Evolutionary conservation across 2,888 invertebrate species (phyloP).

Genomic region (Catocala sponsa): DNA sequence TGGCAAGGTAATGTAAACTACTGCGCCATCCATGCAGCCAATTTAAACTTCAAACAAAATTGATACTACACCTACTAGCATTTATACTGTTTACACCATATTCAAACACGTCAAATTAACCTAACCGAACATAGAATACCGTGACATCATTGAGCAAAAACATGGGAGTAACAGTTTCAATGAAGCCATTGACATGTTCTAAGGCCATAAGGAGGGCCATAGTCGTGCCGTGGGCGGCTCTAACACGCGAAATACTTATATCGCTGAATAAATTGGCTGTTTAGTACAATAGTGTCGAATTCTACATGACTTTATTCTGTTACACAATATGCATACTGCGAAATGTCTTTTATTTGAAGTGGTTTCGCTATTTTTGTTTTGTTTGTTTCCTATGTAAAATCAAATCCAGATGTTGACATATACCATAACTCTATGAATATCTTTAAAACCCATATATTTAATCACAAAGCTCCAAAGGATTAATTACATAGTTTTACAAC

Average conservation of each 20-base stretch:
- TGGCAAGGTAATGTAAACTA: no score
- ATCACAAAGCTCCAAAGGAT: no score
- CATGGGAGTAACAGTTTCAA: slow-evolving; percentile 28
- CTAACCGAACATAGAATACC: slow-evolving; percentile 8
- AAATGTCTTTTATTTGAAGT: not conserved
- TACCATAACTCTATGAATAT: no score
- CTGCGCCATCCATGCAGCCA: no score
- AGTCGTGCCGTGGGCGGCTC: slow-evolving; percentile 46
- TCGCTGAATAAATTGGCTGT: slow-evolving; percentile 48
- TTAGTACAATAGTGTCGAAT: slow-evolving; percentile 50
- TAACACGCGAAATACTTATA: slow-evolving; percentile 44
- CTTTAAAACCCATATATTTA: no score
- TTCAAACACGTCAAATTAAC: slow-evolving; percentile 17
- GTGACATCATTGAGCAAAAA: slow-evolving; percentile 29
- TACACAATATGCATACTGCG: not conserved
- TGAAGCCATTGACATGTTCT: slow-evolving; percentile 43
- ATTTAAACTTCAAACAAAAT: no score
- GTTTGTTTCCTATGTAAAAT: no score
- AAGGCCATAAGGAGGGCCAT: slow-evolving; percentile 30
- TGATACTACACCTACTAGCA: no score
- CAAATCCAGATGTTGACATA: no score
- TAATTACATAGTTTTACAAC: no score
- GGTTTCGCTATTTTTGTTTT: no score
- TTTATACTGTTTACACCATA: slow-evolving; percentile 6
- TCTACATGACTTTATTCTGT: slow-evolving; percentile 34